A percentile compares a stretch with the other conserved stretches of the same genome.
Conservation (phyloP, 2,113 vertebrate genomes). For the Chrysochloris asiatica region DNA sequence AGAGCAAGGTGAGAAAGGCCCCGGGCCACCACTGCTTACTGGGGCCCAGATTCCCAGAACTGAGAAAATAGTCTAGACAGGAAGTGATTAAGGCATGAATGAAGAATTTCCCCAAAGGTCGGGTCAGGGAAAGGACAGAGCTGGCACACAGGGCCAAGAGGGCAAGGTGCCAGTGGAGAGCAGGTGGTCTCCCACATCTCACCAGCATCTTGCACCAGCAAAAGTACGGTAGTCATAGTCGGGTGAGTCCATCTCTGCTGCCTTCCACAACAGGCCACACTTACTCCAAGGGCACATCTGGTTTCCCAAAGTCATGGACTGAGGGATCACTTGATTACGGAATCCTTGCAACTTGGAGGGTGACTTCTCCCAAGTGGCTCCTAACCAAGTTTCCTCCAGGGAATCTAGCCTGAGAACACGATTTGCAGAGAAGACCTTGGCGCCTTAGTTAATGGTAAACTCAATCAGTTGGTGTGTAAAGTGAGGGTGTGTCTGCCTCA, state of each 20-base stretch:
- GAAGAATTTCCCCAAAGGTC: conserved; percentile 81
- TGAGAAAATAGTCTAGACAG: conserved; percentile 86
- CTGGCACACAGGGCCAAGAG: conserved; percentile 77
- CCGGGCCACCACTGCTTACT: neutral
- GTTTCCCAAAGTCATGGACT: conserved; percentile 7
- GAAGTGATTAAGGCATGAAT: conserved; percentile 84
- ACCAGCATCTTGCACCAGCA: neutral
- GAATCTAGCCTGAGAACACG: neutral
- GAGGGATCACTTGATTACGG: neutral
- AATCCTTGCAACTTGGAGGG: neutral
- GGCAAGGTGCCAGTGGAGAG: conserved; percentile 45
- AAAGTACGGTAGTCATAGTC: neutral
- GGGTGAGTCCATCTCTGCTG: neutral
- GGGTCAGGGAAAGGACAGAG: conserved; percentile 82
- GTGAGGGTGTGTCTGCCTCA: conserved; percentile 47
- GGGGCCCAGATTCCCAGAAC: neutral
- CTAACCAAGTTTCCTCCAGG: conserved; percentile 17
- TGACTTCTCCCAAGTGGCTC: conserved; percentile 20
- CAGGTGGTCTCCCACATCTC: neutral
- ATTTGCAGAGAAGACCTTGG: conserved; percentile 27
- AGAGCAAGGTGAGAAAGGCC: conserved; percentile 54
- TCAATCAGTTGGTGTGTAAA: conserved; percentile 29
- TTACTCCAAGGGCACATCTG: neutral
- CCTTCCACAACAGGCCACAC: neutral
- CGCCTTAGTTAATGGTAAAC: conserved; percentile 67